phyloP scores from a whole-genome alignment of 1,140 invertebrate genomes.

The Chelonus insularis region DNA sequence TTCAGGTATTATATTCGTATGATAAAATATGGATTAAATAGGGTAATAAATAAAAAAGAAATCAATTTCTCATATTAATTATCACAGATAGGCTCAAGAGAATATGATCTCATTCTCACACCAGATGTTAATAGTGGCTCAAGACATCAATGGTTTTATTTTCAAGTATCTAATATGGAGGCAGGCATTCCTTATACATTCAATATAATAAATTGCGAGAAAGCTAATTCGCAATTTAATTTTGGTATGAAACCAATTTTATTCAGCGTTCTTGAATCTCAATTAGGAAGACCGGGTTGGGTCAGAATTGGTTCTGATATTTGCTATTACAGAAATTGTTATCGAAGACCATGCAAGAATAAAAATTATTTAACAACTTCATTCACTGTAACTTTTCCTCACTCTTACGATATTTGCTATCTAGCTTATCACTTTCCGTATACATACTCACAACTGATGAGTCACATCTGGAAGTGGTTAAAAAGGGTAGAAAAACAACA shows the following conservation, averaged over 20 bases:
- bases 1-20: constrained; percentile 73
- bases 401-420: constrained; percentile 82
- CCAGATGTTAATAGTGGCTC: constrained; percentile 83
- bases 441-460: constrained; percentile 79
- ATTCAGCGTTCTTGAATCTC: constrained; percentile 78
- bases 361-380: constrained; percentile 78
- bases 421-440: constrained; percentile 91
- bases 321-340: constrained; percentile 79
- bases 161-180: constrained; percentile 84
- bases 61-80: constrained; percentile 1
- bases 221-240: constrained; percentile 87
- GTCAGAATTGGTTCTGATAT: constrained; percentile 73
- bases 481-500: constrained; percentile 42
- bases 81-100: constrained; percentile 68
- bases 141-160: constrained; percentile 93
- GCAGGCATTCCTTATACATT: constrained; percentile 75
- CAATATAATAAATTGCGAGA: constrained; percentile 91
- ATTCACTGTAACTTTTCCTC: constrained; percentile 81
- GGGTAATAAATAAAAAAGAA: too few relatives aligned
- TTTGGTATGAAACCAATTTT: constrained; percentile 92
- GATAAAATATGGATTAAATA: too few relatives aligned
- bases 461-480: constrained; percentile 68
- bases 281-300: constrained; percentile 73
- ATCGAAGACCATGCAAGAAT: constrained; percentile 62
- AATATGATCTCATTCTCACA: constrained; percentile 86